A percentile compares a stretch with the other conserved stretches of the same genome.
These are phyloP conservation scores for Sylvia atricapilla DNA, from an alignment of 2,113 vertebrate species.

Conservation along the genomic window DNA sequence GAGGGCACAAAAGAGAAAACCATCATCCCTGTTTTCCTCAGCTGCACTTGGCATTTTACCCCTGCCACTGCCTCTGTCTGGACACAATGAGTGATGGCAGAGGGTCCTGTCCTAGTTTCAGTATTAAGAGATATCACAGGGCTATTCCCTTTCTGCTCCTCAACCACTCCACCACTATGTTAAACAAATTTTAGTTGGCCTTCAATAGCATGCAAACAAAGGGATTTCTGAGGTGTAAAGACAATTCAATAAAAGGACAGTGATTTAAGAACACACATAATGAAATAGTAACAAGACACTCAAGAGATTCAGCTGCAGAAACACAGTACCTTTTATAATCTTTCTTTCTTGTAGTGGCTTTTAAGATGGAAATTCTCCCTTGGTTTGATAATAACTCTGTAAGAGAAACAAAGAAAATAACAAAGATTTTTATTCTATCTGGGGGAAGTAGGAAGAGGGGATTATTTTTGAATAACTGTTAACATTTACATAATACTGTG, in stretches of 20 bases:
- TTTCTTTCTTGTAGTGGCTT: background rate
- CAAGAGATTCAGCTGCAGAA: background rate
- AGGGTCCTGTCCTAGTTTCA: background rate
- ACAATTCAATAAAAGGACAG: background rate
- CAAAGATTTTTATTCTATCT: background rate
- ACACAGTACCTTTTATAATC: slow-evolving; percentile 31
- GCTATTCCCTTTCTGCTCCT: background rate
- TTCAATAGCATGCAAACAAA: background rate
- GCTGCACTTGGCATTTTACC: background rate
- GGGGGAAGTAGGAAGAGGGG: background rate
- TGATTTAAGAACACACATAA: background rate
- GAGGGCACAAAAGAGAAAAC: background rate
- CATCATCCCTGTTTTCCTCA: background rate
- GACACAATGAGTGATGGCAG: fast-evolving
- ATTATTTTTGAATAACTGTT: background rate
- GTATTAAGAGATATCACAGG: background rate
- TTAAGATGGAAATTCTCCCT: slow-evolving; percentile 12
- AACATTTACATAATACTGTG: background rate
- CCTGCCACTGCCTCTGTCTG: background rate
- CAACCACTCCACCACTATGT: background rate
- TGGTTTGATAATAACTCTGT: background rate
- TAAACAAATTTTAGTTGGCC: background rate
- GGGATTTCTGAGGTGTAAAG: background rate
- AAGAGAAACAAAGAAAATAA: slow-evolving; percentile 18
- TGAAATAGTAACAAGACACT: background rate